Conservation (phyloP, 1,140 invertebrate genomes). For the Nasonia vitripennis region DNA sequence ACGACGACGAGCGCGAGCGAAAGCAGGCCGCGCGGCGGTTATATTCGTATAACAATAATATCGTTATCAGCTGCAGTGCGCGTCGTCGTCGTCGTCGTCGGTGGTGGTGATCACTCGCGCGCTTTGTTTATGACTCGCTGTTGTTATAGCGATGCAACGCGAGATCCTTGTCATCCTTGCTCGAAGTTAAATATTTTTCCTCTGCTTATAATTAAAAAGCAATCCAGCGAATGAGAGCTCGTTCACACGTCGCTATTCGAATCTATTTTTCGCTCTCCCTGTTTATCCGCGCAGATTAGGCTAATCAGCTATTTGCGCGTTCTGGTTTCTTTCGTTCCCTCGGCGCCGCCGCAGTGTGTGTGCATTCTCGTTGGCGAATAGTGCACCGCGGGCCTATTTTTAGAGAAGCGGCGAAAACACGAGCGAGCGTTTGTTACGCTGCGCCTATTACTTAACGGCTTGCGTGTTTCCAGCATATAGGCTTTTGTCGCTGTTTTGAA, state of each 20-base stretch:
- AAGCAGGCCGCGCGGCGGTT: neutral
- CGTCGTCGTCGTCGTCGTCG: no score
- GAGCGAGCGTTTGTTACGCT: neutral
- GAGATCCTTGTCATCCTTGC: neutral
- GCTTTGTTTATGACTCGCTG: neutral
- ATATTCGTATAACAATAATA: slow-evolving; percentile 21
- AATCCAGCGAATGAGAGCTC: no score
- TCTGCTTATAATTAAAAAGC: no score
- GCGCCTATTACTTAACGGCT: neutral
- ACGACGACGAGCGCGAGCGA: neutral
- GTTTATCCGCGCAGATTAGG: slow-evolving; percentile 20
- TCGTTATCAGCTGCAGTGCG: neutral
- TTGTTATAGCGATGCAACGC: neutral
- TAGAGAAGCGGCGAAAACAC: neutral
- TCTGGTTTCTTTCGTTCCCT: slow-evolving; percentile 2
- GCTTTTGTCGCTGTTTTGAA: neutral
- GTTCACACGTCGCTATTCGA: neutral
- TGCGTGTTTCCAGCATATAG: neutral
- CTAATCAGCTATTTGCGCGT: slow-evolving; percentile 29
- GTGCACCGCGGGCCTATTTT: neutral
- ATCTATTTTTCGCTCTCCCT: neutral
- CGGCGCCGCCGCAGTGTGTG: no score
- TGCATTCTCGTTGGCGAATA: neutral
- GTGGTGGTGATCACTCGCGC: neutral
- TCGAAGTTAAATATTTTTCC: no score